Evolutionary conservation across 2,797 vertebrate genomes (phyloP).

Genomic region (Notoglanidium macrostoma): DNA sequence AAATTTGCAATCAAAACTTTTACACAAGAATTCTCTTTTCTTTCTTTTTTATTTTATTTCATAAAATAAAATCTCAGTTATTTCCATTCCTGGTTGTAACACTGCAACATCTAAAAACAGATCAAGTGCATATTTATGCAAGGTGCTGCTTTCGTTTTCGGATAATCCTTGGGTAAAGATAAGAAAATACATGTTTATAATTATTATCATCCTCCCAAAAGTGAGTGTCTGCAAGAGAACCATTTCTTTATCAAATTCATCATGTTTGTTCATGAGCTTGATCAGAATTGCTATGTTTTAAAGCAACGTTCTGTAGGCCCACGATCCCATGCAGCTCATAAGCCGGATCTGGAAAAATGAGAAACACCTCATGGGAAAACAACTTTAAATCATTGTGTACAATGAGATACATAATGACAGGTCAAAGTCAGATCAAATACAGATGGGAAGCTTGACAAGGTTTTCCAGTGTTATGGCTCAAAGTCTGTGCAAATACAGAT

Average conservation of each 20-base stretch:
- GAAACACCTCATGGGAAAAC: neutral
- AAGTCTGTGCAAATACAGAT: neutral
- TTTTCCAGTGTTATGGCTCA: neutral
- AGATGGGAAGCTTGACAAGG: neutral
- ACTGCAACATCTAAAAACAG: too few relatives aligned
- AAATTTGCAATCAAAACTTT: too few relatives aligned
- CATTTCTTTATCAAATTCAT: neutral
- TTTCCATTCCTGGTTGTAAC: too few relatives aligned
- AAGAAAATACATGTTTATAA: too few relatives aligned
- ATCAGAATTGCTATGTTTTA: neutral
- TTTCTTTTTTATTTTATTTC: too few relatives aligned
- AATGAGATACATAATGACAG: neutral
- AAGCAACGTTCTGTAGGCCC: neutral
- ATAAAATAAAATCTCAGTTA: too few relatives aligned
- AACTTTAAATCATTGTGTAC: neutral
- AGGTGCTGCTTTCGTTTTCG: too few relatives aligned
- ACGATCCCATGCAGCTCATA: neutral
- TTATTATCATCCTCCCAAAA: too few relatives aligned
- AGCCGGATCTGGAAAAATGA: neutral
- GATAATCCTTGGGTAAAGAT: too few relatives aligned
- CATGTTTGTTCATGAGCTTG: neutral
- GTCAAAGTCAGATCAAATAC: neutral
- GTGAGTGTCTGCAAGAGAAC: too few relatives aligned
- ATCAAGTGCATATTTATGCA: too few relatives aligned
- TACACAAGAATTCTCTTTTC: too few relatives aligned